Percentiles rank a stretch among this genome's conserved stretches.
These are phyloP conservation scores for Phocoena phocoena DNA, from an alignment of 2,113 vertebrate genomes.

Conservation along the genomic window DNA sequence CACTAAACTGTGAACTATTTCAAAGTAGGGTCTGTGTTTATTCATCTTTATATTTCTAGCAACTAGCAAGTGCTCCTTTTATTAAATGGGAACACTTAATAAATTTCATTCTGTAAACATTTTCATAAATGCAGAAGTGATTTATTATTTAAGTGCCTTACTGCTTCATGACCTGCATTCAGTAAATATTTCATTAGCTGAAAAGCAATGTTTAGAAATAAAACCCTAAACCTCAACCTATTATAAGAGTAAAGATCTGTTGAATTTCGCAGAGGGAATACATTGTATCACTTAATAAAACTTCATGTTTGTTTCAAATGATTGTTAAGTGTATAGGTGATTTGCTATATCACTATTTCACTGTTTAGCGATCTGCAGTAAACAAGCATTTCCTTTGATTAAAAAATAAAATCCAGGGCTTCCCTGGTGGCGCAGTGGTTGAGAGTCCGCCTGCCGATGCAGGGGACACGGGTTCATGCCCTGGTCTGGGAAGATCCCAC, in stretches of 20 bases:
- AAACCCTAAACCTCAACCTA: neutral
- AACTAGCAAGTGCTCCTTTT: neutral
- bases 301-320: neutral
- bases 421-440: too few species aligned
- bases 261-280: neutral
- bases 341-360: neutral
- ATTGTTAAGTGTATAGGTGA: neutral
- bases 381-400: conserved; percentile 6
- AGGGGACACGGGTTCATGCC: too few species aligned
- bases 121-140: neutral
- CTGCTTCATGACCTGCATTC: neutral
- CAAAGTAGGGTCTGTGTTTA: neutral
- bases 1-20: neutral
- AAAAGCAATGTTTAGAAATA: conserved; percentile 25
- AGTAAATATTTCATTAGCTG: conserved; percentile 32
- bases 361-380: neutral
- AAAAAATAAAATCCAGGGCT: conserved; percentile 14
- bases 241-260: neutral
- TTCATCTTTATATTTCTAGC: neutral
- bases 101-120: conserved; percentile 2
- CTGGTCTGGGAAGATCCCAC: too few species aligned
- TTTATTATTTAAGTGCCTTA: neutral
- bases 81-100: neutral
- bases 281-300: neutral
- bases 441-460: too few species aligned